Evolutionary conservation across 1,140 invertebrate genomes (phyloP).

Genomic region (Steinernema khuongi): DNA sequence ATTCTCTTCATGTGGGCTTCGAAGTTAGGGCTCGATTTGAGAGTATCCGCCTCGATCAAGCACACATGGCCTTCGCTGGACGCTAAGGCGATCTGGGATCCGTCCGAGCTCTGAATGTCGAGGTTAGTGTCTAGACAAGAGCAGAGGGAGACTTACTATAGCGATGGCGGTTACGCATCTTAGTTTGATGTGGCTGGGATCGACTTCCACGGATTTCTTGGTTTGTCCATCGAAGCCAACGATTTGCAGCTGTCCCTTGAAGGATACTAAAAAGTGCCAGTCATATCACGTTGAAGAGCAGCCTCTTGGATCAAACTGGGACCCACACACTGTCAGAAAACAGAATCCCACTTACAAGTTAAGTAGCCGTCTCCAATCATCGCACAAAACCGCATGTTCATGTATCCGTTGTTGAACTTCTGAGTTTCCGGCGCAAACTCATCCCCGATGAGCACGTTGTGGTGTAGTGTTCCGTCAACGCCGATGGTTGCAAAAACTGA

Average conservation of each 20-base stretch:
- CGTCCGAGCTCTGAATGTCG: not conserved
- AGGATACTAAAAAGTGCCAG: not conserved
- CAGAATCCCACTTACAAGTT: not conserved
- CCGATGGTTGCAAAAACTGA: not conserved
- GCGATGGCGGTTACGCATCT: not conserved
- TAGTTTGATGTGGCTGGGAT: not conserved
- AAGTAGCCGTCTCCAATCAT: not conserved
- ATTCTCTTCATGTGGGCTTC: conserved; percentile 1
- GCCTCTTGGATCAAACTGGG: too few species aligned
- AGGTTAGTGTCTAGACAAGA: not conserved
- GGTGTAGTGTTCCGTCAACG: not conserved
- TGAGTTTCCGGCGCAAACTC: not conserved
- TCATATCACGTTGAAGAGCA: not conserved
- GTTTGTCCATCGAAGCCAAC: not conserved
- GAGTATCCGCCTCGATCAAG: not conserved
- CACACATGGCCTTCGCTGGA: not conserved
- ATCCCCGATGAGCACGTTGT: not conserved
- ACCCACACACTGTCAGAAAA: too few species aligned
- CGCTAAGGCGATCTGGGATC: not conserved
- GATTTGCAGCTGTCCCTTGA: not conserved
- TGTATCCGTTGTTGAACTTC: not conserved
- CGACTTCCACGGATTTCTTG: not conserved
- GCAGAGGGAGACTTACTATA: not conserved
- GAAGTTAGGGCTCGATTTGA: not conserved
- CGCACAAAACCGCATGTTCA: not conserved